phyloP scores from a whole-genome alignment of 1,140 invertebrate species.

The Leptinotarsa defecta region DNA sequence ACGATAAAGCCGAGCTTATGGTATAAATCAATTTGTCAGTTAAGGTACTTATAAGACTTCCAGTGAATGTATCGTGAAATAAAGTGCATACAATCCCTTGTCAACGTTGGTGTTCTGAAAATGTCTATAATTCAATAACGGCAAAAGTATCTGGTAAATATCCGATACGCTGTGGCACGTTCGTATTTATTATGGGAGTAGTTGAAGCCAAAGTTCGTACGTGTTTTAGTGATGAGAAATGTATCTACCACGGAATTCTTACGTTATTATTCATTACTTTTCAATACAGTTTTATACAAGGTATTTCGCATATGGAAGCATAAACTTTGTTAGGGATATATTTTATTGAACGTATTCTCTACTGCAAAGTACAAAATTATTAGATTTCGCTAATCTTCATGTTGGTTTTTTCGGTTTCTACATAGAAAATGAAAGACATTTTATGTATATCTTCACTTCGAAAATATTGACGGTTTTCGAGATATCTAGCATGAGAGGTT shows the following conservation, averaged over 20 bases:
- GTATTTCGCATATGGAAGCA: too few relatives aligned
- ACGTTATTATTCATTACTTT: neutral
- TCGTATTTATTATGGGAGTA: neutral
- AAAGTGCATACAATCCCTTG: neutral
- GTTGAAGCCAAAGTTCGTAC: neutral
- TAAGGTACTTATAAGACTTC: slow-evolving; percentile 1
- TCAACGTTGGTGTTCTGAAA: neutral
- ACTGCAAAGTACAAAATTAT: too few relatives aligned
- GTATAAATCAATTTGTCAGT: slow-evolving; percentile 1
- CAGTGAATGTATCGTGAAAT: slow-evolving; percentile 3
- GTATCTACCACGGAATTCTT: neutral
- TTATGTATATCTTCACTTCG: too few relatives aligned
- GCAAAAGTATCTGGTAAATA: slow-evolving; percentile 2
- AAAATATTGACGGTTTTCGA: too few relatives aligned
- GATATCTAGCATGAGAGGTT: too few relatives aligned
- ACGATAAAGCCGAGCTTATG: slow-evolving; percentile 1
- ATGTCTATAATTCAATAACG: neutral
- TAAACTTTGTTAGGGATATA: too few relatives aligned
- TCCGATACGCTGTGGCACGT: slow-evolving; percentile 3
- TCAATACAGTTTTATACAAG: too few relatives aligned
- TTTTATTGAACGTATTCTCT: too few relatives aligned
- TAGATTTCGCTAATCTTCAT: too few relatives aligned
- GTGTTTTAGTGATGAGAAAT: neutral
- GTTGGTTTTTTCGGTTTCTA: too few relatives aligned
- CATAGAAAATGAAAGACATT: too few relatives aligned